Evolutionary conservation across 2,888 invertebrate genomes (phyloP).

Genomic region (Lagria hirta): DNA sequence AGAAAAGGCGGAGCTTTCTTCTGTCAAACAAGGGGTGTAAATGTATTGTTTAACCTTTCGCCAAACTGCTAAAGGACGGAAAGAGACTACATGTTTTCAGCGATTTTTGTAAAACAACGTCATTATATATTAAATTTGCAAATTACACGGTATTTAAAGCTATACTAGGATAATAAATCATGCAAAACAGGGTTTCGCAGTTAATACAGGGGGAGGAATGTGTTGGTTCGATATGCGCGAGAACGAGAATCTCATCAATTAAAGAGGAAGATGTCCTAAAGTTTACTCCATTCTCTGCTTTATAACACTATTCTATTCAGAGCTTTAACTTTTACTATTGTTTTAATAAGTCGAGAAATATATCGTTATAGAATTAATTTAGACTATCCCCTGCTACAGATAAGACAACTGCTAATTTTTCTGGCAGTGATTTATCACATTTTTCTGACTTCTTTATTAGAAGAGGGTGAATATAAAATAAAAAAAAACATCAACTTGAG

Average conservation of each 20-base stretch:
- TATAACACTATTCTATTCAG: background rate
- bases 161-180: slow-evolving; percentile 70
- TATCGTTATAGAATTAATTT: slow-evolving; percentile 25
- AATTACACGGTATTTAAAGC: slow-evolving; percentile 77
- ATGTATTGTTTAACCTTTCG: slow-evolving; percentile 44
- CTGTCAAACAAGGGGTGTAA: slow-evolving; percentile 44
- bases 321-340: background rate
- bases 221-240: slow-evolving; percentile 41
- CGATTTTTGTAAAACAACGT: slow-evolving; percentile 51
- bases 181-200: slow-evolving; percentile 54
- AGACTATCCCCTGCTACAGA: slow-evolving; percentile 13
- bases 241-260: slow-evolving; percentile 43
- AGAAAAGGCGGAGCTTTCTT: slow-evolving; percentile 44
- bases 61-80: slow-evolving; percentile 46
- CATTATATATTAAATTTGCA: slow-evolving; percentile 73
- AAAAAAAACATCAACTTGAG: slow-evolving; percentile 25
- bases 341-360: slow-evolving; percentile 12
- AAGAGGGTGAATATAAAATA: slow-evolving; percentile 27
- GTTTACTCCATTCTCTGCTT: too few species aligned
- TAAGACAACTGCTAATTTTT: slow-evolving; percentile 31
- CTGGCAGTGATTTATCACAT: slow-evolving; percentile 29
- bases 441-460: slow-evolving; percentile 28
- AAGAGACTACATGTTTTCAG: slow-evolving; percentile 49
- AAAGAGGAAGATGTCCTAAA: slow-evolving; percentile 27
- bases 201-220: slow-evolving; percentile 49